Evolutionary conservation across 2,888 invertebrate species (phyloP), one percentile per base, ranked within the genome.

Genomic region (Epirrhoe alternata): DNA sequence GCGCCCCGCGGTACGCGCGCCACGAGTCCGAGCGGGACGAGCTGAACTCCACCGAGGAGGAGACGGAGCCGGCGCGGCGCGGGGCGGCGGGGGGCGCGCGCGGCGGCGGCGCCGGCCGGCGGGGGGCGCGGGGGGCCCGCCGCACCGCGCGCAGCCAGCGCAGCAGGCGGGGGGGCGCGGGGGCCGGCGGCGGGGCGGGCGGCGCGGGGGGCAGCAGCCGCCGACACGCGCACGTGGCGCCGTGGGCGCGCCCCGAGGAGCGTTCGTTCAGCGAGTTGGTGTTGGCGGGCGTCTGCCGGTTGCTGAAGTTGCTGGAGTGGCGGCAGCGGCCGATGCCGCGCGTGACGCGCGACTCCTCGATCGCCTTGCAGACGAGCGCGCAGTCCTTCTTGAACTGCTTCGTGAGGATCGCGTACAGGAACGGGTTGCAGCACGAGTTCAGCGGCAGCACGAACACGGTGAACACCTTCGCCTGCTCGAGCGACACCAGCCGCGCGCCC

Each of bases 351-450:
- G 97, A 97, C 89, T 98, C 99, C 87, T 99, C 99, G 77, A 99
- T 98, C 17, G 98, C 97, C 86, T 98, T 98, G 91, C 98, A 99
- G 66, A 99, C 97, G 85, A 98, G 95, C 3, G 98, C 97, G 91
- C 99, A 99, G 91, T 99, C 99, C 89, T 98, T 98, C 89, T 99
- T 99, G 88, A 99, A 99, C 87, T 99, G 98, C 86, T 99, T 99
- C 6, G 99, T 99, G 81, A 99, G 95, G 76, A 99, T 99, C 58
- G 99, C 99, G 87, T 99, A 99, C 33, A 99, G 95, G 87, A 99
- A 99, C 0, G 99, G 99, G 91, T 99, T 99, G 90, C 99, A 98
- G 88, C 99, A 99, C 12, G 98, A 98, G 90, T 99, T 99, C 71
- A 99, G 93, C 1, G 99, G 99, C 77, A 99, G 94, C 62, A 99